Base-by-base conservation (phyloP, 1,140 invertebrate genomes). In the Ridgeia piscesae region DNA sequence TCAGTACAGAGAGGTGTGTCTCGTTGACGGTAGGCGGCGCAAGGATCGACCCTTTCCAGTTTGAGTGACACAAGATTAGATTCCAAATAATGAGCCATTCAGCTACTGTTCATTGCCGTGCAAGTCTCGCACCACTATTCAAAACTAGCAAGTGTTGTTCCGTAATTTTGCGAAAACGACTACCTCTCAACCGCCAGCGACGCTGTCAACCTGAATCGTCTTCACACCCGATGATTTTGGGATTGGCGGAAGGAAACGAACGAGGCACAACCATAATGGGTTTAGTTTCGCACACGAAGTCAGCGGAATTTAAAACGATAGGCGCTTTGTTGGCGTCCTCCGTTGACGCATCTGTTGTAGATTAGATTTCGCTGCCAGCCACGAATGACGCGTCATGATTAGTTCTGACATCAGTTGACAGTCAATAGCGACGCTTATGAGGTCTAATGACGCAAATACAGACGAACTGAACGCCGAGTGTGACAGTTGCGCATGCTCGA, bases 251-350 rank as follows among this genome's bases (percentile, higher is more conserved):
- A 42, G 42, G 42, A 42, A 42, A 42, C 42, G 42, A 4, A 21
- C 58, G 58, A 77, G 58, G 58, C 58, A 77, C 14, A 0, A 77
- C 17, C 17, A 31, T 77, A 21, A 77, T 77, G 58, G 58, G 58
- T 77, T 77, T 77, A 77, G 58, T 77, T 77, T 31, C 58, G 27
- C 17, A 77, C 58, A 77, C 58, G 58, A 77, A 77, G 58, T 77
- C 58, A 77, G 58, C 58, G 58, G 58, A 77, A 77, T 77, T 77
- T 77, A 77, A 77, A 77, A 77, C 58, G 58, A 77, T 77, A 77
- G 11, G 58, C 27, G 58, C 17, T 77, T 77, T 77, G 58, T 77
- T 77, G 27, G 58, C 58, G 58, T 77, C 27, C 58, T 77, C 27
- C 11, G 58, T 77, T 77, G 58, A 77, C 58, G 58, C 58, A 77